A percentile compares a stretch with the other conserved stretches of the same genome.
Conservation (phyloP, 2,113 vertebrate genomes). For the Apaloderma vittatum region DNA sequence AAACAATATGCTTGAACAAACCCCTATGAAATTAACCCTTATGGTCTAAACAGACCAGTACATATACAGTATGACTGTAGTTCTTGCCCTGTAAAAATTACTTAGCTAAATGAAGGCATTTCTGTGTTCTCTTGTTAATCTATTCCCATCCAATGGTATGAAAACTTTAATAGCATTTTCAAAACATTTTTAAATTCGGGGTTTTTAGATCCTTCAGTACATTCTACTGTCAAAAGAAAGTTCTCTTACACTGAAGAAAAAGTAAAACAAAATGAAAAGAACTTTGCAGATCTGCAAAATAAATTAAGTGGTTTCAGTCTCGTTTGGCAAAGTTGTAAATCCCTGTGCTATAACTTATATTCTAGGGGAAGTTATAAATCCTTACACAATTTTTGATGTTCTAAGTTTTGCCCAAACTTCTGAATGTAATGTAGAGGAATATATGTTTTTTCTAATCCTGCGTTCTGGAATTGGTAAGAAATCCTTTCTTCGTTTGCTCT, state of each 20-base stretch:
- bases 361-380: background rate
- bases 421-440: background rate
- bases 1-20: constrained; percentile 36
- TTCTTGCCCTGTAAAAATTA: constrained; percentile 18
- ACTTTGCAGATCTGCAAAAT: background rate
- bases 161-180: background rate
- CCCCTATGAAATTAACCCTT: constrained; percentile 49
- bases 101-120: background rate
- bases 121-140: background rate
- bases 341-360: background rate
- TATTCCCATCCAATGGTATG: background rate
- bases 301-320: background rate
- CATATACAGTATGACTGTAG: background rate
- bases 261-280: background rate
- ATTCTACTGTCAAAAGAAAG: background rate
- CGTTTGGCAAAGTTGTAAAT: background rate
- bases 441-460: background rate
- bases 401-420: background rate
- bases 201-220: background rate
- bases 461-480: background rate
- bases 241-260: background rate
- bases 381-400: background rate
- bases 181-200: background rate
- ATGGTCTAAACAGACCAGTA: constrained; percentile 1
- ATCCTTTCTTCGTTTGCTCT: background rate